These are phyloP conservation scores for Teleiodes luculella DNA, from an alignment of 2,888 invertebrate genomes.

Conservation along the genomic window DNA sequence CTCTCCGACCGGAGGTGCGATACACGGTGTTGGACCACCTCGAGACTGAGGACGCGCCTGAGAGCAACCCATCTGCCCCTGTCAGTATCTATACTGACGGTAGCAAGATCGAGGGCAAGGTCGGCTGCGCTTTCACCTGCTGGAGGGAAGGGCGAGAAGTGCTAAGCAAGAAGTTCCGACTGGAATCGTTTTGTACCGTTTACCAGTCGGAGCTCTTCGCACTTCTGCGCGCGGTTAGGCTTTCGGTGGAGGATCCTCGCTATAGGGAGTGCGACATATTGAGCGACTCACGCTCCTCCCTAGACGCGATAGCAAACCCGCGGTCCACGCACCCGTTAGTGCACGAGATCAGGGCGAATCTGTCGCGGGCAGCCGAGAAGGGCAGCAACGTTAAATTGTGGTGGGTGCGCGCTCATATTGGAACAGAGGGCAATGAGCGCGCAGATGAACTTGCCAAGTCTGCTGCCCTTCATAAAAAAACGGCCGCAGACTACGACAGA, in stretches of 20 bases:
- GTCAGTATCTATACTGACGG: no score
- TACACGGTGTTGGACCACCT: constrained; percentile 2
- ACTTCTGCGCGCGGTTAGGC: background rate
- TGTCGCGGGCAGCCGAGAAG: background rate
- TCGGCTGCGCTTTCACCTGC: background rate
- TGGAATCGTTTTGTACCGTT: constrained; percentile 6
- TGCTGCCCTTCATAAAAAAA: constrained; percentile 9
- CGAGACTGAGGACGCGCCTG: background rate
- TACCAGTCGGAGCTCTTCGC: constrained; percentile 10
- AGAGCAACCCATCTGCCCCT: no score
- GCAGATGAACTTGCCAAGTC: constrained; percentile 18
- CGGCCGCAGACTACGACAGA: constrained; percentile 1
- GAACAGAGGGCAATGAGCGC: background rate
- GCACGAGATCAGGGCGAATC: background rate
- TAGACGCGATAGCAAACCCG: background rate
- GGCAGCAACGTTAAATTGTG: background rate
- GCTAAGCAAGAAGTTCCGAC: constrained; percentile 2
- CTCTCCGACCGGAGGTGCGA: background rate
- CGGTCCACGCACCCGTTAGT: background rate
- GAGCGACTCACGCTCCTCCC: constrained; percentile 3
- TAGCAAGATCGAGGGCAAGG: background rate
- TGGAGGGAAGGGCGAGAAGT: background rate
- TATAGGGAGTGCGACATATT: background rate
- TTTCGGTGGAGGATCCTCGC: background rate
- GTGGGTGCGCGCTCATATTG: background rate